Percentiles rank a stretch among this genome's conserved stretches.
Conservation (phyloP, 2,888 invertebrate genomes). For the Antheraea yamamai region DNA sequence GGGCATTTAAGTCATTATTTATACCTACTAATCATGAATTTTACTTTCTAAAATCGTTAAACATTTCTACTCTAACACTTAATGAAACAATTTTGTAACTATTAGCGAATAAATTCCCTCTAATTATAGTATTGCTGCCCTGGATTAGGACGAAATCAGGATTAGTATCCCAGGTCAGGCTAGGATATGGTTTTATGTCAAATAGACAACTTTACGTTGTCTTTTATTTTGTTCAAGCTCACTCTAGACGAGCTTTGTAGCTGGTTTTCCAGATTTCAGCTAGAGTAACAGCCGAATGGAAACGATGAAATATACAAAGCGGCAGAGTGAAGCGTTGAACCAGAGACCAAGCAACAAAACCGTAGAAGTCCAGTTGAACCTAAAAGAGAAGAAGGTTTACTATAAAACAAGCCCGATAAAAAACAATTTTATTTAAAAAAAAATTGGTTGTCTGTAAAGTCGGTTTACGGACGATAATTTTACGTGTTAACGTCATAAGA, state of each 20-base stretch:
- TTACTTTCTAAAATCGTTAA: slow-evolving; percentile 59
- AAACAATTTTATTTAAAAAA: too few relatives aligned
- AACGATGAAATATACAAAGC: slow-evolving; percentile 97
- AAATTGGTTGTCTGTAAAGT: too few relatives aligned
- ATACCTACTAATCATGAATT: slow-evolving; percentile 43
- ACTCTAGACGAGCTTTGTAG: slow-evolving; percentile 95
- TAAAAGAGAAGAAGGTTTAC: slow-evolving; percentile 47
- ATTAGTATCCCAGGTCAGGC: slow-evolving; percentile 40
- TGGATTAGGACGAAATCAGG: slow-evolving; percentile 72
- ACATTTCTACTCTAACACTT: slow-evolving; percentile 60
- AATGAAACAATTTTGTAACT: slow-evolving; percentile 62
- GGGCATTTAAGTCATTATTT: slow-evolving; percentile 50
- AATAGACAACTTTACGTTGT: slow-evolving; percentile 44
- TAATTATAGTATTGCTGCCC: slow-evolving; percentile 75
- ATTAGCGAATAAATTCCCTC: slow-evolving; percentile 62
- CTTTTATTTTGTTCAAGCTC: slow-evolving; percentile 61
- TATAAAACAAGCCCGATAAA: slow-evolving; percentile 2
- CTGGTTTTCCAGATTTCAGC: slow-evolving; percentile 98
- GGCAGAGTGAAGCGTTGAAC: slow-evolving; percentile 96
- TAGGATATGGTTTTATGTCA: slow-evolving; percentile 43
- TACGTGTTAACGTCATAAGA: too few relatives aligned
- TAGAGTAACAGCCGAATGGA: slow-evolving; percentile 96
- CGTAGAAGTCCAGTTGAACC: slow-evolving; percentile 95
- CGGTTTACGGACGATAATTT: too few relatives aligned
- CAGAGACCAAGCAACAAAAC: slow-evolving; percentile 95